Conservation (phyloP, 2,113 vertebrate genomes). For the Calonectris borealis region DNA sequence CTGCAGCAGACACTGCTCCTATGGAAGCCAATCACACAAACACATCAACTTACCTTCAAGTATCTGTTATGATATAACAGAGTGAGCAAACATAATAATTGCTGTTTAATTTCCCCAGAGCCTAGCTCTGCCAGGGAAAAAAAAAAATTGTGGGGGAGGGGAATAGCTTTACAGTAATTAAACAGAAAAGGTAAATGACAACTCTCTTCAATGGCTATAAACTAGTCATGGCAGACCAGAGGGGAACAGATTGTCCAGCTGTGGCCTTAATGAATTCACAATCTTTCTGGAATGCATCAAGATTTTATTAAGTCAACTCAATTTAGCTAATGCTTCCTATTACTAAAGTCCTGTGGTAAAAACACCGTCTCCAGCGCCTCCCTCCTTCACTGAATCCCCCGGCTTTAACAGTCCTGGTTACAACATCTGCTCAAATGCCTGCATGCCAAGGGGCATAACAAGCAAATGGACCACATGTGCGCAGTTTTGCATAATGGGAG, state of each 20-base stretch:
- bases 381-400: background rate
- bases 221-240: background rate
- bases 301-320: slow-evolving; percentile 49
- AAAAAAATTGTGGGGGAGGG: background rate
- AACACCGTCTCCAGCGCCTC: background rate
- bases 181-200: slow-evolving; percentile 44
- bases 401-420: background rate
- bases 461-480: accelerated
- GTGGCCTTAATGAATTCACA: slow-evolving; percentile 55
- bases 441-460: accelerated
- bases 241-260: slow-evolving; percentile 28
- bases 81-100: slow-evolving; percentile 35
- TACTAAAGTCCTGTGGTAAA: background rate
- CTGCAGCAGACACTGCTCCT: background rate
- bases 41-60: slow-evolving; percentile 10
- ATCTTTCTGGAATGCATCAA: slow-evolving; percentile 35
- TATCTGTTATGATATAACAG: background rate
- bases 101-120: slow-evolving; percentile 46
- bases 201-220: background rate
- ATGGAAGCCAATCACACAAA: background rate
- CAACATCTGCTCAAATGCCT: background rate
- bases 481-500: accelerated
- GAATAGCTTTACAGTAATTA: slow-evolving; percentile 21
- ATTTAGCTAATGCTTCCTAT: background rate
- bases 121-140: background rate